Conservation (phyloP, 1,140 invertebrate genomes). For the Apolygus lucorum region DNA sequence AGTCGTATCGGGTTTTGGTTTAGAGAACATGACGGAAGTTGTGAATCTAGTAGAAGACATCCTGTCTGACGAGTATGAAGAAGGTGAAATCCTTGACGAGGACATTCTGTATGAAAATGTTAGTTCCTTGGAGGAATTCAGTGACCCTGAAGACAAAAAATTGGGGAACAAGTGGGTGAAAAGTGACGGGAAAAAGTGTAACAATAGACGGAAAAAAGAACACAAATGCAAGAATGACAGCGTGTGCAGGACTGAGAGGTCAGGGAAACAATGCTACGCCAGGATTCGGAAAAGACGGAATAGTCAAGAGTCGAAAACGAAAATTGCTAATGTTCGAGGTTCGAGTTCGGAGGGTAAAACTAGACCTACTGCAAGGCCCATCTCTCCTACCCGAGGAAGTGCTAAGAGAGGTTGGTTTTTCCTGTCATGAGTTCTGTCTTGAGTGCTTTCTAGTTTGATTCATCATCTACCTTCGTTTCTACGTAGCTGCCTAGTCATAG, state of each 20-base stretch:
- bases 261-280: conserved; percentile 24
- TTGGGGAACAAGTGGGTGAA: background rate
- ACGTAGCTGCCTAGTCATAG: no score
- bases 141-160: conserved; percentile 1
- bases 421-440: no score
- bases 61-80: conserved; percentile 24
- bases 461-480: no score
- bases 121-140: conserved; percentile 23
- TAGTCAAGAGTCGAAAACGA: background rate
- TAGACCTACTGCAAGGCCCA: no score
- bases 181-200: background rate
- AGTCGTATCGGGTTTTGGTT: no score
- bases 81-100: conserved; percentile 21
- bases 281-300: conserved; percentile 15
- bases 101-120: conserved; percentile 24
- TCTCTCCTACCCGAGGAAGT: no score
- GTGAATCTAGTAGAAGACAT: conserved; percentile 22
- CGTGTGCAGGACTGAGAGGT: conserved; percentile 19
- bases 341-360: no score
- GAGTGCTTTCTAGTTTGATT: no score
- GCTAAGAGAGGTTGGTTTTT: no score
- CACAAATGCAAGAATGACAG: conserved; percentile 20
- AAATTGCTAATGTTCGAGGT: background rate
- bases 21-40: no score
- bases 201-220: conserved; percentile 17